Base-by-base conservation (phyloP, 2,797 vertebrate species). In the Periparus ater region DNA sequence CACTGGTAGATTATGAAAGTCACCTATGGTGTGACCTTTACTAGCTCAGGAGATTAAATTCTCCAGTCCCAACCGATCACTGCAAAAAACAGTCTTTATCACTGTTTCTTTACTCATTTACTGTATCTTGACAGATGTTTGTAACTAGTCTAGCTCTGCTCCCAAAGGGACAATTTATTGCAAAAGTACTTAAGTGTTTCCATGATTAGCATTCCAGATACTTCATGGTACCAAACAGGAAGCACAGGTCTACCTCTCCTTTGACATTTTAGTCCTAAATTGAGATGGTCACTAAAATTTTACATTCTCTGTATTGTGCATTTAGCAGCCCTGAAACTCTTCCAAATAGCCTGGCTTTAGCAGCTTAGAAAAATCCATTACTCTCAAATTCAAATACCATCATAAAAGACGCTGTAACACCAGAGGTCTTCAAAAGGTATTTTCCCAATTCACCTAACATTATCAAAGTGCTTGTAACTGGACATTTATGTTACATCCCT, bases 341-440 rank as follows among this genome's bases (percentile, higher is more conserved):
- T 96, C 95, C 95, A 96, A 96, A 90, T 90, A 76, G 74, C 91
- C 95, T 96, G 85, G 45, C 54, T 94, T 85, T 86, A 96, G 79
- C 78, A 80, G 50, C 92, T 76, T 74, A 76, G 84, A 76, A 48
- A 70, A 91, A 93, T 90, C 95, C 86, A 95, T 95, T 96, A 91
- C 80, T 95, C 88, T 95, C 78, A 84, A 70, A 95, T 95, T 96
- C 94, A 96, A 97, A 96, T 90, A 58, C 86, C 55, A 13, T 85
- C 77, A 89, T 95, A 94, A 95, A 96, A 90, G 76, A 83, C 92
- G 76, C 74, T 91, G 21, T 71, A 84, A 93, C 85, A 77, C 30
- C 67, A 75, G 68, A 50, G 76, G 77, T 90, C 68, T 55, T 81
- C 65, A 80, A 76, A 91, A 92, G 94, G 77, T 92, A 91, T 85